Base-by-base conservation (phyloP, 2,888 invertebrate species). In the Amaurobius ferox region DNA sequence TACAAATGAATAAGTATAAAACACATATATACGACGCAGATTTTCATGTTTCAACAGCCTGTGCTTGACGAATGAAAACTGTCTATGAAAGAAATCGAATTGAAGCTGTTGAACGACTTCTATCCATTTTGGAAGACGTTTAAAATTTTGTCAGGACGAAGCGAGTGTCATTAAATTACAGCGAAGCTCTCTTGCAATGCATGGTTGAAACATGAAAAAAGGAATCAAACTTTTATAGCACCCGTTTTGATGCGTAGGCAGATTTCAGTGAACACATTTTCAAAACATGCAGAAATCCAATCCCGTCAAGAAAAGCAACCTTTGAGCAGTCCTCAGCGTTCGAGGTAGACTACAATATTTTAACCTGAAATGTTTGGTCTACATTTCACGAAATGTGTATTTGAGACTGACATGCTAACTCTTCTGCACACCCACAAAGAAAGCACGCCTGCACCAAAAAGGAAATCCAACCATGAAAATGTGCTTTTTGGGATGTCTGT, bases 281-380 rank as follows among this genome's bases (percentile, higher is more conserved):
- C 35, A 2, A 44, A 44, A 35, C 35, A 35, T 11, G 11, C 35
- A 35, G 6, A 9, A 5, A 23, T 23, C 0, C 9, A 66, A 35
- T 66, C 32, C 32, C 32, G 16, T 32, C 35, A 9, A 19, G 66
- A 55, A 6, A 6, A 64, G 1, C 29, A 1, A 64, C 19, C 26
- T 9, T 66, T 32, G 66, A 66, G 66, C 66, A 66, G 19, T 6
- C 66, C 66, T 66, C 66, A 66, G 0, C 9, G 35, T 30, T 66
- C 66, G 66, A 66, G 35, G 66, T 66, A 66, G 66, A 66, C 66
- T 66, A 64, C 64, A 64, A 64, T 64, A 26, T 29, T 64, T 64
- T 28, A 29, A 64, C 64, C 29, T 13, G 29, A 6, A 28, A 29
- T 29, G 29, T 64, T 30, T 32, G 0, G 1, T 35, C n/a, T 64